phyloP scores from a whole-genome alignment of 1,140 invertebrate genomes.

The Drosophila grimshawi region DNA sequence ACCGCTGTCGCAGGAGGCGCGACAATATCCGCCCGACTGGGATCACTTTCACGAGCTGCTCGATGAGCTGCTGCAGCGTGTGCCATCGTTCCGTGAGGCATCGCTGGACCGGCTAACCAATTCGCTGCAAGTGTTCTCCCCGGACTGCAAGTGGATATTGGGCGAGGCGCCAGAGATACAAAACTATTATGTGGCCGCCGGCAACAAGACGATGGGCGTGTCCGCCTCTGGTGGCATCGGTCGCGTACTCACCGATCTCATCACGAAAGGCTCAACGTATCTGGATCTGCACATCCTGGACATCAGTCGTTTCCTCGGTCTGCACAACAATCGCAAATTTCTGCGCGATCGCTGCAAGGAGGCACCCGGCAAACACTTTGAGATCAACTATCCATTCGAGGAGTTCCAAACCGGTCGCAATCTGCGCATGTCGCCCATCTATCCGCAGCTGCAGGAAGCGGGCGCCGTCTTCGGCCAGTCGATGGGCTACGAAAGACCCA shows the following conservation, averaged over 20 bases:
- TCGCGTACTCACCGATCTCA: constrained; percentile 94
- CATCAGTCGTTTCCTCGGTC: constrained; percentile 95
- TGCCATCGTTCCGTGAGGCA: constrained; percentile 91
- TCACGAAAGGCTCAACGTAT: constrained; percentile 92
- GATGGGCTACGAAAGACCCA: constrained; percentile 98
- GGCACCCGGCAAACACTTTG: constrained; percentile 95
- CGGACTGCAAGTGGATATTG: constrained; percentile 95
- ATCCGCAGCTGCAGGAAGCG: constrained; percentile 94
- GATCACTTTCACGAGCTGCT: constrained; percentile 97
- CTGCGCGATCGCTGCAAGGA: constrained; percentile 96
- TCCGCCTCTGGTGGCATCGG: constrained; percentile 97
- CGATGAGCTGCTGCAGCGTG: constrained; percentile 92
- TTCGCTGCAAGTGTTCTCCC: constrained; percentile 97
- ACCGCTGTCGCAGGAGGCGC: constrained; percentile 86
- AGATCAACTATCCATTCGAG: constrained; percentile 92
- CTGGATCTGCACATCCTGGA: constrained; percentile 96
- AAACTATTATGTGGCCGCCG: constrained; percentile 98
- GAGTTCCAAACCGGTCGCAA: constrained; percentile 96
- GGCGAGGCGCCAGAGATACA: constrained; percentile 97
- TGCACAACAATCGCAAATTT: constrained; percentile 98
- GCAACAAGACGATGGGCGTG: constrained; percentile 97
- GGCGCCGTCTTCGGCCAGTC: constrained; percentile 99
- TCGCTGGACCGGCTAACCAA: constrained; percentile 92
- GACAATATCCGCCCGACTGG: constrained; percentile 93
- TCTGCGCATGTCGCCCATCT: constrained; percentile 97